Conservation (phyloP, 2,888 invertebrate genomes). For the Thelaira solivaga region DNA sequence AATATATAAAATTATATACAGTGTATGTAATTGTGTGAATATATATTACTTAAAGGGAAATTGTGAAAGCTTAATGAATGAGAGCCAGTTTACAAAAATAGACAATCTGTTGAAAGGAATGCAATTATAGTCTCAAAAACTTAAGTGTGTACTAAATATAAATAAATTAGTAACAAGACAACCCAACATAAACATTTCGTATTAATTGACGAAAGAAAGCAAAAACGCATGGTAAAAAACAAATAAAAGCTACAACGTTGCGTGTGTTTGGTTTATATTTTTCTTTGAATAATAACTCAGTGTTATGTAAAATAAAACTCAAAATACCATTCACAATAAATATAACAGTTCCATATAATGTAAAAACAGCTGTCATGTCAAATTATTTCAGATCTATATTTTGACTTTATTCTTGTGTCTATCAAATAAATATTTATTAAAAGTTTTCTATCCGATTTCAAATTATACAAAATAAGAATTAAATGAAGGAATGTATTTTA, state of each 20-base stretch:
- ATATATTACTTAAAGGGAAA: background rate
- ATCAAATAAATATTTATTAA: conserved; percentile 31
- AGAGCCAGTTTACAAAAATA: background rate
- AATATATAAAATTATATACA: background rate
- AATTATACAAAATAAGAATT: background rate
- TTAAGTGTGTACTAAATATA: too few species aligned
- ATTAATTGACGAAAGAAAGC: too few species aligned
- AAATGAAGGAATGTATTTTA: background rate
- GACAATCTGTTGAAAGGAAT: background rate
- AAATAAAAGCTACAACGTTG: too few species aligned
- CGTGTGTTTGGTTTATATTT: background rate
- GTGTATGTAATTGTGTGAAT: background rate
- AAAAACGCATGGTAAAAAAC: too few species aligned
- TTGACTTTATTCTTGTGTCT: conserved; percentile 32
- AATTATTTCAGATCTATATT: conserved; percentile 14
- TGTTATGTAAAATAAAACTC: conserved; percentile 16
- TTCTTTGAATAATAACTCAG: background rate
- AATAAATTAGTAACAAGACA: too few species aligned
- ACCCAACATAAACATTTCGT: too few species aligned
- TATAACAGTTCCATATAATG: conserved; percentile 22
- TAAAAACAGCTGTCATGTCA: conserved; percentile 53
- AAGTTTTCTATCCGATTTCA: conserved; percentile 4
- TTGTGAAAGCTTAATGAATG: background rate
- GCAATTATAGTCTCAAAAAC: too few species aligned
- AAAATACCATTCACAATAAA: conserved; percentile 33